Conservation (phyloP, 2,888 invertebrate species). For the Acleris holmiana region DNA sequence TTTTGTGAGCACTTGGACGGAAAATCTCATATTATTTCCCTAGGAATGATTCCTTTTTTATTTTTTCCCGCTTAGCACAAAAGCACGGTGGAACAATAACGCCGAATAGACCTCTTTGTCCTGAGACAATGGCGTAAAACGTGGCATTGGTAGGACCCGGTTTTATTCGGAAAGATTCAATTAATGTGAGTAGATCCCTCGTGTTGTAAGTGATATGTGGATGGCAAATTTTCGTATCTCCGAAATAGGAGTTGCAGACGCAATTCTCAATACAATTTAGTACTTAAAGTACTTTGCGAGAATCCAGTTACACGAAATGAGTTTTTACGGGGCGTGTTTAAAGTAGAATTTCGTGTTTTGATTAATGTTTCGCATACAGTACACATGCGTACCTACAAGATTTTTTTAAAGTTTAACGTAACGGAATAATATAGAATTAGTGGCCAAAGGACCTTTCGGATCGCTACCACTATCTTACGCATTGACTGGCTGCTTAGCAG, state of each 20-base stretch:
- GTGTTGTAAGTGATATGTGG: slow-evolving; percentile 49
- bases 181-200: slow-evolving; percentile 58
- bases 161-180: slow-evolving; percentile 57
- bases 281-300: slow-evolving; percentile 1
- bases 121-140: slow-evolving; percentile 59
- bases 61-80: slow-evolving; percentile 51
- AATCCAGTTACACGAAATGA: background rate
- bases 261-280: slow-evolving; percentile 9
- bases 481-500: too few species aligned
- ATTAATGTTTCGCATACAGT: slow-evolving; percentile 15
- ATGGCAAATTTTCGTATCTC: slow-evolving; percentile 48
- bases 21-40: slow-evolving; percentile 67
- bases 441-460: background rate
- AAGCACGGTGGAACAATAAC: slow-evolving; percentile 61
- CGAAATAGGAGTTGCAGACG: slow-evolving; percentile 32
- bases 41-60: slow-evolving; percentile 56
- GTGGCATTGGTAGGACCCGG: slow-evolving; percentile 49
- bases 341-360: slow-evolving; percentile 23
- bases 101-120: slow-evolving; percentile 59
- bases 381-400: too few species aligned
- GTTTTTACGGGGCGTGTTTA: slow-evolving; percentile 15
- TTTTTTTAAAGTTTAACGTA: too few species aligned
- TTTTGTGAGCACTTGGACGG: slow-evolving; percentile 55
- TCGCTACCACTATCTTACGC: too few species aligned
- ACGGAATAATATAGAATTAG: too few species aligned